Conservation (phyloP, 2,113 vertebrate species). For the Mungos mungo region DNA sequence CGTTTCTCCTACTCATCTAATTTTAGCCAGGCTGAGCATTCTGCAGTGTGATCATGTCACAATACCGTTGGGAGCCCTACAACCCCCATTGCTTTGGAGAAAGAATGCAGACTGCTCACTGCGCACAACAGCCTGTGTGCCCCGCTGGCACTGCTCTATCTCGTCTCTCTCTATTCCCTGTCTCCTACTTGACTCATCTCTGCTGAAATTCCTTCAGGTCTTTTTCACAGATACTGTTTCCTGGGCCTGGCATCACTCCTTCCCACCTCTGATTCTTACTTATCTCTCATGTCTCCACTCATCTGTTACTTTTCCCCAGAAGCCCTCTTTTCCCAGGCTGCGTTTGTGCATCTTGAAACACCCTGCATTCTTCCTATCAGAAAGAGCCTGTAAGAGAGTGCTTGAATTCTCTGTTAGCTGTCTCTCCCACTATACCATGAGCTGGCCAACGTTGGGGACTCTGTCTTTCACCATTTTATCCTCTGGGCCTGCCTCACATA, state of each 20-base stretch:
- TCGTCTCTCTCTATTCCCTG: background rate
- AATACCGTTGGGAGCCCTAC: background rate
- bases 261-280: background rate
- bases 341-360: background rate
- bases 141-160: background rate
- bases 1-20: background rate
- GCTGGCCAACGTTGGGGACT: background rate
- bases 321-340: background rate
- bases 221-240: background rate
- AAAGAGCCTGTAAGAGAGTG: background rate
- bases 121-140: accelerated
- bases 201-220: background rate
- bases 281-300: background rate
- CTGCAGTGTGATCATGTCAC: background rate
- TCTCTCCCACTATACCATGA: background rate
- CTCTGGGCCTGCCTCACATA: background rate
- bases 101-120: accelerated
- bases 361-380: background rate
- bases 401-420: background rate
- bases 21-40: background rate
- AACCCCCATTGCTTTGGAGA: background rate
- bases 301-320: background rate
- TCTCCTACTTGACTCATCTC: background rate
- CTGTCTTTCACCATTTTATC: background rate
- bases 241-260: background rate